Percentiles rank a stretch among this genome's conserved stretches.
Evolutionary conservation across 2,797 vertebrate species (phyloP).

Genomic region (Rhyacichthys aspro): DNA sequence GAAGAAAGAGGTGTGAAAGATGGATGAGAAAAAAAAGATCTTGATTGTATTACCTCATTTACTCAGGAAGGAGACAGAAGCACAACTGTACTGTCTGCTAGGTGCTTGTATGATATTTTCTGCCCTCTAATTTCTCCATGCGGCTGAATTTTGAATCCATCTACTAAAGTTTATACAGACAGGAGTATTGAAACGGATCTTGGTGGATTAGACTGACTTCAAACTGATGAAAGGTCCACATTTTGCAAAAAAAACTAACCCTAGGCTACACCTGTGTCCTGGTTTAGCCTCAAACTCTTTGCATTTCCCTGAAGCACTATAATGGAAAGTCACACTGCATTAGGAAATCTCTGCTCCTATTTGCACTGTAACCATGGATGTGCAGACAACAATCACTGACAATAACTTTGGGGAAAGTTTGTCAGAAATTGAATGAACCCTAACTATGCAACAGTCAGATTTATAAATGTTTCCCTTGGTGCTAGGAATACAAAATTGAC

Average conservation of each 20-base stretch:
- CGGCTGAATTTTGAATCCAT: no score
- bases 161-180: no score
- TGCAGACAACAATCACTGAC: neutral
- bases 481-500: neutral
- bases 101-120: neutral
- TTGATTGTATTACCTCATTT: conserved; percentile 72
- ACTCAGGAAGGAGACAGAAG: conserved; percentile 47
- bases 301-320: neutral
- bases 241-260: neutral
- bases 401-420: neutral
- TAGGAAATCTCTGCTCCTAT: neutral
- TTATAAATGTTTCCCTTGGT: neutral
- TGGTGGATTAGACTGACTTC: no score
- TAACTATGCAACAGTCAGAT: neutral
- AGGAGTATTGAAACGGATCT: no score
- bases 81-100: neutral
- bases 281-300: conserved; percentile 5
- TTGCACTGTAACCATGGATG: conserved; percentile 23
- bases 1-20: conserved; percentile 37
- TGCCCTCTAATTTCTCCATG: no score
- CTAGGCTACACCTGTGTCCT: neutral
- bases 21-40: conserved; percentile 52
- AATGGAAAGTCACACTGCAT: neutral
- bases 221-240: no score
- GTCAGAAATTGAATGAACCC: conserved; percentile 8